These are phyloP conservation scores for Camptogramma bilineatum DNA, from an alignment of 2,888 invertebrate genomes.

Conservation along the genomic window DNA sequence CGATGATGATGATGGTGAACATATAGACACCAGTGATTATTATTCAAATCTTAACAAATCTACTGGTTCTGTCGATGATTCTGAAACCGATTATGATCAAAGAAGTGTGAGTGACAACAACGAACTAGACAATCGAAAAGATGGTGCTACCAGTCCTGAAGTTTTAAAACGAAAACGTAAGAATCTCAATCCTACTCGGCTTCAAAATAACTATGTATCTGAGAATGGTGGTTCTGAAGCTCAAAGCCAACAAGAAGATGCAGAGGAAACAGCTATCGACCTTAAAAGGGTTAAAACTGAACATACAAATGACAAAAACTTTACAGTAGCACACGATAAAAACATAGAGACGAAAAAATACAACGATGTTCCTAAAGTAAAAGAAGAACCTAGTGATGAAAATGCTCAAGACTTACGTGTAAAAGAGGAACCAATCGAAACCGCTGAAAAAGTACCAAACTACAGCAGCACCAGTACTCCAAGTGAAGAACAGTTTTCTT, in stretches of 20 bases:
- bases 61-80: slow-evolving; percentile 72
- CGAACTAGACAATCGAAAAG: slow-evolving; percentile 76
- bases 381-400: slow-evolving; percentile 65
- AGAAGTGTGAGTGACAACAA: slow-evolving; percentile 75
- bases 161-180: slow-evolving; percentile 94
- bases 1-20: slow-evolving; percentile 89
- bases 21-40: slow-evolving; percentile 76
- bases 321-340: slow-evolving; percentile 40
- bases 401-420: slow-evolving; percentile 69
- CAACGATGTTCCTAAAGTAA: slow-evolving; percentile 56
- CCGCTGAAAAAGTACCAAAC: slow-evolving; percentile 60
- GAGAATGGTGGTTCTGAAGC: slow-evolving; percentile 56
- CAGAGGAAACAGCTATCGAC: slow-evolving; percentile 66
- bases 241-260: slow-evolving; percentile 54
- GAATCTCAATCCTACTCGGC: slow-evolving; percentile 94
- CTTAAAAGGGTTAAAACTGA: slow-evolving; percentile 70
- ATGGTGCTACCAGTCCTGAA: slow-evolving; percentile 81
- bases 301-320: slow-evolving; percentile 44
- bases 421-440: slow-evolving; percentile 70
- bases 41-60: slow-evolving; percentile 75
- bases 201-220: slow-evolving; percentile 80
- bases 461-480: slow-evolving; percentile 49
- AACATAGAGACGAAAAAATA: slow-evolving; percentile 64
- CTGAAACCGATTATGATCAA: slow-evolving; percentile 78
- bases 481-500: slow-evolving; percentile 67